These are phyloP conservation scores for Brachypodius melanocephalos DNA, from an alignment of 2,113 vertebrate species.

Conservation along the genomic window DNA sequence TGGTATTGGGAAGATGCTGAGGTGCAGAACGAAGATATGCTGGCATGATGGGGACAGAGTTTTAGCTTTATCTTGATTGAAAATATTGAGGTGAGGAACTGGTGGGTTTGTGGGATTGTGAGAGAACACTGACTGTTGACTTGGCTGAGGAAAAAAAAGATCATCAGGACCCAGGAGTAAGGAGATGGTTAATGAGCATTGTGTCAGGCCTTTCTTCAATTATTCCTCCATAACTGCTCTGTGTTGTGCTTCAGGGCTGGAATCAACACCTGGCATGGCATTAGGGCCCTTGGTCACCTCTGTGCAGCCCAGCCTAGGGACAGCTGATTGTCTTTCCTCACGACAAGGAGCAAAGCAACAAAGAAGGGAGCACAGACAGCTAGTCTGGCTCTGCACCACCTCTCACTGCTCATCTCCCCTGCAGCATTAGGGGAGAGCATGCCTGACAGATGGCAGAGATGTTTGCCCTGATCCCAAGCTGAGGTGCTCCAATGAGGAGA, in stretches of 20 bases:
- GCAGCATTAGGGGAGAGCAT: rapidly evolving
- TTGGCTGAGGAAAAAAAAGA: not conserved
- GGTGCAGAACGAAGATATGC: rapidly evolving
- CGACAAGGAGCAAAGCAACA: too few species aligned
- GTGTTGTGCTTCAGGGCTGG: not conserved
- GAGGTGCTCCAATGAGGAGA: not conserved
- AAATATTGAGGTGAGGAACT: not conserved
- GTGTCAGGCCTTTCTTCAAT: not conserved
- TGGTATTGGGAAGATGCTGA: not conserved
- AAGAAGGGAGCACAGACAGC: not conserved
- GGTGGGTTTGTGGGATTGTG: not conserved
- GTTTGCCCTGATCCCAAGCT: not conserved
- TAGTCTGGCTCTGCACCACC: not conserved
- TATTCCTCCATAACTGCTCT: not conserved
- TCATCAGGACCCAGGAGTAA: not conserved
- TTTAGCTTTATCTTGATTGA: not conserved
- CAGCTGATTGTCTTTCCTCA: not conserved
- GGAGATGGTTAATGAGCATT: not conserved
- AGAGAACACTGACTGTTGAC: not conserved
- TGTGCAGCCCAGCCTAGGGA: not conserved
- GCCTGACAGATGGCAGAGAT: not conserved
- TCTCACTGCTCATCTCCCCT: not conserved
- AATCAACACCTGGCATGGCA: rapidly evolving
- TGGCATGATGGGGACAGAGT: not conserved
- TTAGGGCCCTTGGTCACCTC: not conserved